phyloP scores from a whole-genome alignment of 1,140 invertebrate species.

The Hermatobates lingyangjiaoensis region DNA sequence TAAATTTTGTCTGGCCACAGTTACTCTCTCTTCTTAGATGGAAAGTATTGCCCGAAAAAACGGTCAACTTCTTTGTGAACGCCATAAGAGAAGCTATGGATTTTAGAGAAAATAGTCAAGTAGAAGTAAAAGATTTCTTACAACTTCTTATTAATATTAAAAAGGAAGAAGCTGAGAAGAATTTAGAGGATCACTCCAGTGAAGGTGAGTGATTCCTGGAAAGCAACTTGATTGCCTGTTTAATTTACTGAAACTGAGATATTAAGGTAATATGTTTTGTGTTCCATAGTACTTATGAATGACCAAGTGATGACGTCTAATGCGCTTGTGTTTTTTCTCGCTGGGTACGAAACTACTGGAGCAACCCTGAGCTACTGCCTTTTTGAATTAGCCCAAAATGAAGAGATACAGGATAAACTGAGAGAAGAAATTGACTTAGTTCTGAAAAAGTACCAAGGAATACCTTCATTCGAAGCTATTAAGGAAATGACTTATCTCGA shows the following conservation, averaged over 20 bases:
- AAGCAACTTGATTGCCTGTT: conserved; percentile 30
- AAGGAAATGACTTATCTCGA: conserved; percentile 32
- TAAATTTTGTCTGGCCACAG: not conserved
- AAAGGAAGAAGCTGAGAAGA: conserved; percentile 12
- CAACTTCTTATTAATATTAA: conserved; percentile 2
- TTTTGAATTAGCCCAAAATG: conserved; percentile 36
- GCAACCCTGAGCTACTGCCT: conserved; percentile 31
- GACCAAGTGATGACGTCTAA: conserved; percentile 21
- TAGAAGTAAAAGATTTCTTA: not conserved
- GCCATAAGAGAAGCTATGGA: not conserved
- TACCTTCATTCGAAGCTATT: conserved; percentile 34
- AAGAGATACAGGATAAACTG: conserved; percentile 35
- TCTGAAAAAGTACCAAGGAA: conserved; percentile 23
- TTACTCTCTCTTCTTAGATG: not conserved
- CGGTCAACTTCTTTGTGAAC: not conserved
- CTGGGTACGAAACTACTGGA: conserved; percentile 42
- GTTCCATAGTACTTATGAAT: conserved; percentile 9
- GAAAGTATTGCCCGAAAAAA: not conserved
- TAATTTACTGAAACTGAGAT: not conserved
- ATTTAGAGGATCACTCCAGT: conserved; percentile 23
- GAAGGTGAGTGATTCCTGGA: conserved; percentile 31
- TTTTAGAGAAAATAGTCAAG: not conserved
- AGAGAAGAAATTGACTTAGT: conserved; percentile 32
- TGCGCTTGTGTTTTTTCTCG: conserved; percentile 28
- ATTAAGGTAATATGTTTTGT: not conserved